A percentile compares a stretch with the other conserved stretches of the same genome.
phyloP scores from a whole-genome alignment of 2,888 invertebrate genomes.

The Papilio protenor region DNA sequence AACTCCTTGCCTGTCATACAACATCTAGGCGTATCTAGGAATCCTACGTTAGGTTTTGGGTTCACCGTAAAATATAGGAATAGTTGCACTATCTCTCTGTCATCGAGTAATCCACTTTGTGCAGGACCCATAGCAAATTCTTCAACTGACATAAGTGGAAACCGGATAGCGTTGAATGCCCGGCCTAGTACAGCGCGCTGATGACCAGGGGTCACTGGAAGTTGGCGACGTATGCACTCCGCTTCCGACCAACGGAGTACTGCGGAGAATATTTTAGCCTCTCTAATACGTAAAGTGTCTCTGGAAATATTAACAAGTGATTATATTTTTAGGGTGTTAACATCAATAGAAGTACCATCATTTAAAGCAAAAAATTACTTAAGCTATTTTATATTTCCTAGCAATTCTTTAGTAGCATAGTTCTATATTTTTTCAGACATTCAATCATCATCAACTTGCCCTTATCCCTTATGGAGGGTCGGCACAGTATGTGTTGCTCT shows the following conservation, averaged over 20 bases:
- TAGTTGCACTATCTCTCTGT: conserved; percentile 89
- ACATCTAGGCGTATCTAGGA: conserved; percentile 88
- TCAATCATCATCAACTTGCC: too few relatives aligned
- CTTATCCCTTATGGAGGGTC: too few relatives aligned
- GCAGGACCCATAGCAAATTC: conserved; percentile 92
- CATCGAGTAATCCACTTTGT: conserved; percentile 89
- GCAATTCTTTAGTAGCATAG: too few relatives aligned
- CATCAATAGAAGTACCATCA: too few relatives aligned
- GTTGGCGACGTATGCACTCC: conserved; percentile 88
- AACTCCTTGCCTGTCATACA: conserved; percentile 92
- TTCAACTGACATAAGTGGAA: conserved; percentile 93
- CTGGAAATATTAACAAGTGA: conserved; percentile 63
- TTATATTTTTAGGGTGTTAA: neutral
- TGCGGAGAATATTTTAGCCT: conserved; percentile 90
- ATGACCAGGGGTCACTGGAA: conserved; percentile 87
- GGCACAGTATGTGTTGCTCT: too few relatives aligned
- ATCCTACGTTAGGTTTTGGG: conserved; percentile 90
- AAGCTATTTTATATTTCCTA: too few relatives aligned
- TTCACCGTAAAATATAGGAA: conserved; percentile 89
- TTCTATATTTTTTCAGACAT: too few relatives aligned
- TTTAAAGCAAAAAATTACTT: too few relatives aligned
- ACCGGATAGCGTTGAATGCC: conserved; percentile 89
- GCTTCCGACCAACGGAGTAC: conserved; percentile 90
- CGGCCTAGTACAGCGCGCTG: conserved; percentile 88
- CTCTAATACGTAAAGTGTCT: conserved; percentile 91